Evolutionary conservation across 30 jellyfish, hydroid and myxozoan genomes (phyloP).

Genomic region (Aurelia coerulea): DNA sequence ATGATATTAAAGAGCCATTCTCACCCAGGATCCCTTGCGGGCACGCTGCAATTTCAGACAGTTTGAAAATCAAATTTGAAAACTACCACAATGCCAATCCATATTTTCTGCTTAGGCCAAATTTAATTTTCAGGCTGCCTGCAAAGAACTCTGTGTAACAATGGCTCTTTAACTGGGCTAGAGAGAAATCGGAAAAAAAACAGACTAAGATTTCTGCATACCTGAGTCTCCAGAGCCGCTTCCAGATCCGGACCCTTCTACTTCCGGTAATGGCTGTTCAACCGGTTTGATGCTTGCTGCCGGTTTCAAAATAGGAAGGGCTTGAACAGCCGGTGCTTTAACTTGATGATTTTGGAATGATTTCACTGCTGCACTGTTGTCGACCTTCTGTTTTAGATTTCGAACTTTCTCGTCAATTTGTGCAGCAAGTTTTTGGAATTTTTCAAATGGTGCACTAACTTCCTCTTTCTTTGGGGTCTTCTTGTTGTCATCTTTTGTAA

Average conservation of each 20-base stretch:
- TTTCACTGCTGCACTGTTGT: slow-evolving; percentile 36
- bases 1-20: too few species aligned
- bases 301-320: background rate
- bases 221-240: slow-evolving; percentile 72
- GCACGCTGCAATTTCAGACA: too few species aligned
- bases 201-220: background rate
- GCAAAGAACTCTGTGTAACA: too few species aligned
- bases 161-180: too few species aligned
- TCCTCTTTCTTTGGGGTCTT: slow-evolving; percentile 49
- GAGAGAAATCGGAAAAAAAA: too few species aligned
- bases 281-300: background rate
- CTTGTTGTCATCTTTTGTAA: slow-evolving; percentile 22
- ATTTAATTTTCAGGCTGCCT: too few species aligned
- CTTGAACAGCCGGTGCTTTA: background rate
- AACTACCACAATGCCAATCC: too few species aligned
- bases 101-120: too few species aligned
- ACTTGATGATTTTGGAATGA: background rate
- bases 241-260: slow-evolving; percentile 70
- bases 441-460: slow-evolving; percentile 33
- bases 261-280: slow-evolving; percentile 35
- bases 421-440: slow-evolving; percentile 55
- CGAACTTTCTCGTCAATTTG: slow-evolving; percentile 65
- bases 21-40: too few species aligned
- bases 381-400: slow-evolving; percentile 52
- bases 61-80: too few species aligned